Percentiles rank a stretch among this genome's conserved stretches.
phyloP scores from a whole-genome alignment of 2,113 vertebrate genomes.

The Myrmophylax atrothorax region DNA sequence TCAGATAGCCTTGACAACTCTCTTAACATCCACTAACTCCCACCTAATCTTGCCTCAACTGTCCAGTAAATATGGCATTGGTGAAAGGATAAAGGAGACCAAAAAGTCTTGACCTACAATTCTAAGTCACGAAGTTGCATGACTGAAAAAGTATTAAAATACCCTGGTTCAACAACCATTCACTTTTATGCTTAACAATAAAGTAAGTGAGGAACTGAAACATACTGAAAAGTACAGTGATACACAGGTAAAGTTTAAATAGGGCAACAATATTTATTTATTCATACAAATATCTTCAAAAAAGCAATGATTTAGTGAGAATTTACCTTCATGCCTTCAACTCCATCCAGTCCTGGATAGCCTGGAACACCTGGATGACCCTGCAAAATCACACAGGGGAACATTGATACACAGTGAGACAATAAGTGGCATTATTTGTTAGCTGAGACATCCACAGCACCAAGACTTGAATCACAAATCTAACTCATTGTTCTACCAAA shows the following conservation, averaged over 20 bases:
- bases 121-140: background rate
- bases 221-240: background rate
- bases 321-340: conserved; percentile 84
- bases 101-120: background rate
- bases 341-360: conserved; percentile 74
- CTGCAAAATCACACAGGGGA: conserved; percentile 21
- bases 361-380: conserved; percentile 80
- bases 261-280: background rate
- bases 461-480: background rate
- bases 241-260: background rate
- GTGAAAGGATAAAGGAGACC: background rate
- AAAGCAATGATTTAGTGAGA: background rate
- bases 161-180: background rate
- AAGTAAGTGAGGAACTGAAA: background rate
- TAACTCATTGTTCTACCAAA: background rate
- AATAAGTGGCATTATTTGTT: background rate
- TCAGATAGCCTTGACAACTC: background rate
- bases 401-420: background rate
- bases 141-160: background rate
- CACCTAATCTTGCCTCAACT: background rate
- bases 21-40: background rate
- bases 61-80: background rate
- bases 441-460: background rate
- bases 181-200: background rate
- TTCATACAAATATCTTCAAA: background rate